These are phyloP conservation scores for Momotus momota DNA, from an alignment of 2,797 vertebrate genomes.

Conservation along the genomic window DNA sequence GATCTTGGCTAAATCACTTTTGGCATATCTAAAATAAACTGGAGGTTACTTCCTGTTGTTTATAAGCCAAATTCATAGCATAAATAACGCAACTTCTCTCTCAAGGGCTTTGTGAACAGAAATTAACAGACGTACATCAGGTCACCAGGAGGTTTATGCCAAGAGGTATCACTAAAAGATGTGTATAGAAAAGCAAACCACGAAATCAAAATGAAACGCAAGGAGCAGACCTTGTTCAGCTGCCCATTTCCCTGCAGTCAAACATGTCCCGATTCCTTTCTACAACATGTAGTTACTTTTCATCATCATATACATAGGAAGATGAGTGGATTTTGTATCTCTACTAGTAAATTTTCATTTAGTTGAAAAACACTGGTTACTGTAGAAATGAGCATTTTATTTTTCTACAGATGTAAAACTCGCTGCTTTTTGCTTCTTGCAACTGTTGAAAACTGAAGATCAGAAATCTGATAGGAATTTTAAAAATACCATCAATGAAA, in stretches of 20 bases:
- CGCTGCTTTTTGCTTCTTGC: neutral
- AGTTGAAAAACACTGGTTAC: neutral
- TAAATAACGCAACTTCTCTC: neutral
- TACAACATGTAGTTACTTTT: neutral
- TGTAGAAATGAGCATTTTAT: neutral
- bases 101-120: neutral
- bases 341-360: neutral
- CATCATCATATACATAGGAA: neutral
- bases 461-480: neutral
- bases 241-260: neutral
- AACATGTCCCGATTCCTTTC: neutral
- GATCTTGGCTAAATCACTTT: neutral
- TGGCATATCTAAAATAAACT: neutral
- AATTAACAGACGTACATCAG: neutral
- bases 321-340: neutral
- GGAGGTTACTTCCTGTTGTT: neutral
- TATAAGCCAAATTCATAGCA: neutral
- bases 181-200: neutral
- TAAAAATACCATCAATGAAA: neutral
- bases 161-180: neutral
- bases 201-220: neutral
- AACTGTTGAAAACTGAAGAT: neutral
- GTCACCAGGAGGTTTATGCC: neutral
- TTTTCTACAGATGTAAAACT: neutral
- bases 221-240: neutral